Conservation (phyloP, 2,888 invertebrate species). For the Erannis defoliaria region DNA sequence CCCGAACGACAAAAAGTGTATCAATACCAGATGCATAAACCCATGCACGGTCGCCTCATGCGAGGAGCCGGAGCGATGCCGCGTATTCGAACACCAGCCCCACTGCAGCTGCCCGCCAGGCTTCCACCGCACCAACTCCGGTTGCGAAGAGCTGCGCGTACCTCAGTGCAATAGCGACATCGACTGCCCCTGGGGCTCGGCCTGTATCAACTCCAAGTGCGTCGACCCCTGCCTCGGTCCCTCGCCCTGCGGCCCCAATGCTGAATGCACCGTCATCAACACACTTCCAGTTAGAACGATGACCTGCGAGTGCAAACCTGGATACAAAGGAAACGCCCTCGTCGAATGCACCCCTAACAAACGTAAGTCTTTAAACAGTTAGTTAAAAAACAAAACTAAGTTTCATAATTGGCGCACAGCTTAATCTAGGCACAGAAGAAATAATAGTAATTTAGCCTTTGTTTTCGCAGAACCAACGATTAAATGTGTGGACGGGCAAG, state of each 20-base stretch:
- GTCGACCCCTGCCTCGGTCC: conserved; percentile 93
- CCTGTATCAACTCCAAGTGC: conserved; percentile 93
- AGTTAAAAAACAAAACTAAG: background rate
- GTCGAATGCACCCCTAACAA: conserved; percentile 90
- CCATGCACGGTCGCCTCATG: conserved; percentile 92
- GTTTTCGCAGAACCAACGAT: conserved; percentile 72
- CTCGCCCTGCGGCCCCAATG: conserved; percentile 93
- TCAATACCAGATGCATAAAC: conserved; percentile 92
- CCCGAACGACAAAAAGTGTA: conserved; percentile 92
- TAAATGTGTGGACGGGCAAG: conserved; percentile 93
- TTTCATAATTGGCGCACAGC: background rate
- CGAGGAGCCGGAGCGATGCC: conserved; percentile 91
- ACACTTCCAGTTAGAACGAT: conserved; percentile 95
- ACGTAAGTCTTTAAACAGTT: conserved; percentile 86
- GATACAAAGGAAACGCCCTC: conserved; percentile 95
- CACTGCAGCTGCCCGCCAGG: conserved; percentile 94
- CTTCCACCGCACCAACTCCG: conserved; percentile 88
- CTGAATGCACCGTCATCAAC: conserved; percentile 92
- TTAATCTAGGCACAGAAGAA: background rate
- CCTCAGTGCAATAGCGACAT: conserved; percentile 91
- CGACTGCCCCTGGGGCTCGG: conserved; percentile 94
- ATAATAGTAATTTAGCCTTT: background rate
- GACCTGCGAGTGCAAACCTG: conserved; percentile 95
- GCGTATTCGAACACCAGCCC: conserved; percentile 91
- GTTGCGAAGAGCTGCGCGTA: conserved; percentile 87